phyloP scores from a whole-genome alignment of 2,888 invertebrate species.

The Calameuta filiformis region DNA sequence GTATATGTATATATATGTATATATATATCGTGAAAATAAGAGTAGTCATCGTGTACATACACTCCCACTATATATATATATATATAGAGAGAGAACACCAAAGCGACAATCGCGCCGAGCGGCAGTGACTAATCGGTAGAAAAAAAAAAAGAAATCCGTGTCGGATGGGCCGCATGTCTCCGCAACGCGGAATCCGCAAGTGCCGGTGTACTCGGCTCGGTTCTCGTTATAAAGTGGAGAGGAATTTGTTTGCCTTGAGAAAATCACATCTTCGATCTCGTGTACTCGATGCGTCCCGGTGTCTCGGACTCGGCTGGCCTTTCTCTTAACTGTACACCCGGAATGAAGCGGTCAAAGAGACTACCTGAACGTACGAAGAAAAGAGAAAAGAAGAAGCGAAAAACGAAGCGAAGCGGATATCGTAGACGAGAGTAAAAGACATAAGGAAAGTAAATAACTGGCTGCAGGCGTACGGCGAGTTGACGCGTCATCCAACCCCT shows the following conservation, averaged over 20 bases:
- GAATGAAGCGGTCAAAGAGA: not conserved
- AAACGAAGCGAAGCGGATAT: not conserved
- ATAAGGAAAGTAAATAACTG: not conserved
- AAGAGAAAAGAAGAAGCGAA: not conserved
- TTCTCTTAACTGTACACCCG: not conserved
- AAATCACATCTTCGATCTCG: not conserved
- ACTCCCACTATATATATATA: too few species aligned
- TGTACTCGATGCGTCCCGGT: not conserved
- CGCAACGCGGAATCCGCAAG: conserved; percentile 24
- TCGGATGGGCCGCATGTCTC: conserved; percentile 10
- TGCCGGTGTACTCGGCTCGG: not conserved
- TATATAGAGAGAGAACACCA: not conserved
- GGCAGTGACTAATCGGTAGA: conserved; percentile 47
- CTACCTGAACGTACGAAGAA: not conserved
- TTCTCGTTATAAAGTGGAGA: not conserved
- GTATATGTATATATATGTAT: not conserved
- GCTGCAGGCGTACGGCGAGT: conserved; percentile 8
- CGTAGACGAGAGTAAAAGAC: not conserved
- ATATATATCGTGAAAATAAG: not conserved
- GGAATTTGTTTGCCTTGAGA: not conserved
- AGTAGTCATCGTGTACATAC: not conserved
- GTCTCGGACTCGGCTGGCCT: not conserved
- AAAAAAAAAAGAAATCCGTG: conserved; percentile 25
- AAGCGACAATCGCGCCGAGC: not conserved
- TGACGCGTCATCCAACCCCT: conserved; percentile 38